phyloP scores from a whole-genome alignment of 2,888 invertebrate genomes.

The Torymus texanus region DNA sequence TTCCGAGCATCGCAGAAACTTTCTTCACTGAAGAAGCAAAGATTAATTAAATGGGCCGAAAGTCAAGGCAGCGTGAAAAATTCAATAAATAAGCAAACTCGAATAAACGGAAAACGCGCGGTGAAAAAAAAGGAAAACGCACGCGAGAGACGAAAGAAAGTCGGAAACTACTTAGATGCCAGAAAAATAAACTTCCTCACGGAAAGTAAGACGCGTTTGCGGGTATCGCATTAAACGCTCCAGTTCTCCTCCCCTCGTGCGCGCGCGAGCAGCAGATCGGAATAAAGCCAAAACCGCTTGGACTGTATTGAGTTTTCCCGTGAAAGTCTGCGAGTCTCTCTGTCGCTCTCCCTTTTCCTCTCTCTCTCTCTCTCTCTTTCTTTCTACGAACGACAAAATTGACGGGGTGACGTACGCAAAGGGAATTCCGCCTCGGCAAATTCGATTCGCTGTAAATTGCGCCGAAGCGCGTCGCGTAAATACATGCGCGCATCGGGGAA shows the following conservation, averaged over 20 bases:
- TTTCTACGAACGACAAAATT: slow-evolving; percentile 7
- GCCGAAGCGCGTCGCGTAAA: slow-evolving; percentile 26
- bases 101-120: background rate
- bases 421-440: slow-evolving; percentile 45
- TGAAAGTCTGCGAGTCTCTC: too few species aligned
- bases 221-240: slow-evolving; percentile 2
- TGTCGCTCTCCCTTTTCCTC: too few species aligned
- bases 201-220: slow-evolving; percentile 12
- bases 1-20: too few species aligned
- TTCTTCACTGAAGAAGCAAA: too few species aligned
- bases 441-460: slow-evolving; percentile 44
- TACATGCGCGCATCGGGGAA: slow-evolving; percentile 16
- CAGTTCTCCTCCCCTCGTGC: background rate
- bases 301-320: slow-evolving; percentile 35
- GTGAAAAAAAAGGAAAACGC: too few species aligned
- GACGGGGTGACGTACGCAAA: slow-evolving; percentile 38
- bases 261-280: background rate
- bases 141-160: background rate
- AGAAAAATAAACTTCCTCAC: background rate
- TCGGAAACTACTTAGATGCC: background rate
- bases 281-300: slow-evolving; percentile 37
- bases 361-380: too few species aligned
- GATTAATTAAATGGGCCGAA: background rate
- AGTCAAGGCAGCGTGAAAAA: background rate
- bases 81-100: background rate